Percentiles rank a stretch among this genome's conserved stretches.
These are phyloP conservation scores for Drosophila littoralis DNA, from an alignment of 1,140 invertebrate genomes.

Conservation along the genomic window DNA sequence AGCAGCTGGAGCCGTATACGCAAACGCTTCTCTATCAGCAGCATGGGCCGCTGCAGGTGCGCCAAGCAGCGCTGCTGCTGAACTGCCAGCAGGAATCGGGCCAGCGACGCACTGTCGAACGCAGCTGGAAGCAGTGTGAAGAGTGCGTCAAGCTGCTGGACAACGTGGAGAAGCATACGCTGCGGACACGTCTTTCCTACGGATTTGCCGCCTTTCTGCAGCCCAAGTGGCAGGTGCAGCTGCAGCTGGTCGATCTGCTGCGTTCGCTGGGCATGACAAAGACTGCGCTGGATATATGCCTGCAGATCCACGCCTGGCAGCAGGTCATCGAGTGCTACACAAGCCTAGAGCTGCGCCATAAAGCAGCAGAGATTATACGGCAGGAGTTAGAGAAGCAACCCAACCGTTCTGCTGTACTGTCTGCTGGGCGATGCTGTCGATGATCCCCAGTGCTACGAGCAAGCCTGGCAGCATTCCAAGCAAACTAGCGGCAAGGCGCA, in stretches of 20 bases:
- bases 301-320: constrained; percentile 94
- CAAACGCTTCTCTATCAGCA: constrained; percentile 87
- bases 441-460: constrained; percentile 94
- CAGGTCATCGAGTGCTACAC: constrained; percentile 96
- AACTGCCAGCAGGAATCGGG: constrained; percentile 91
- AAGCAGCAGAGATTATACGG: constrained; percentile 94
- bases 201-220: constrained; percentile 89
- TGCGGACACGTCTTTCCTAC: constrained; percentile 84
- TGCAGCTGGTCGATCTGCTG: constrained; percentile 91
- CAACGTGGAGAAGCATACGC: constrained; percentile 23
- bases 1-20: constrained; percentile 93
- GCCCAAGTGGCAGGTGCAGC: constrained; percentile 90
- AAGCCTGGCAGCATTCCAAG: constrained; percentile 95
- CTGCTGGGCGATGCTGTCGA: constrained; percentile 90
- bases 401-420: constrained; percentile 95
- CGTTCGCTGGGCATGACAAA: constrained; percentile 92
- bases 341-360: constrained; percentile 91
- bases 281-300: constrained; percentile 93
- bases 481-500: constrained; percentile 92
- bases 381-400: constrained; percentile 92
- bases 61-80: constrained; percentile 88
- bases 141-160: constrained; percentile 87
- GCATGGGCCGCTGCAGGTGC: constrained; percentile 90
- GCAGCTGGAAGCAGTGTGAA: constrained; percentile 94
- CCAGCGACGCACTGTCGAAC: constrained; percentile 92